These are phyloP conservation scores for Herpailurus yagouaroundi DNA, from an alignment of 2,113 vertebrate genomes.

Conservation along the genomic window DNA sequence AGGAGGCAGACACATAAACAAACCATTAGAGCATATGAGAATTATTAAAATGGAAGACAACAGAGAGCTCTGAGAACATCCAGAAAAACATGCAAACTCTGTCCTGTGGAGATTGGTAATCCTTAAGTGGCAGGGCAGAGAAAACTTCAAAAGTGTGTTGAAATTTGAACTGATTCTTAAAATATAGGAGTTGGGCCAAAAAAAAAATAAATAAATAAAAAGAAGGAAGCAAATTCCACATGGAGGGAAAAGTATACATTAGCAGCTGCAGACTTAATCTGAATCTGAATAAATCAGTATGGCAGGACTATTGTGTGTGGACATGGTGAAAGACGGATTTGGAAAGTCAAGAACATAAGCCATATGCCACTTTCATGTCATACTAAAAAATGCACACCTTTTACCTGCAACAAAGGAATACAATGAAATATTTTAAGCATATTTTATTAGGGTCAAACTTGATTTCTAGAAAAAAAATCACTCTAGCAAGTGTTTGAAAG, in stretches of 20 bases:
- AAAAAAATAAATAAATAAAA: neutral
- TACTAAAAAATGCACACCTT: neutral
- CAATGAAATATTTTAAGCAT: neutral
- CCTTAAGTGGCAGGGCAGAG: neutral
- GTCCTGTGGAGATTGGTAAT: neutral
- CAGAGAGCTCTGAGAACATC: neutral
- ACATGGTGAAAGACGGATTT: neutral
- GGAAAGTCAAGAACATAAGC: neutral
- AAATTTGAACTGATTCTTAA: neutral
- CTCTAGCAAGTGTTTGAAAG: neutral
- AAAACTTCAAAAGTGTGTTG: neutral
- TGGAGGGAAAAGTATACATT: neutral
- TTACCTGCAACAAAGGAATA: neutral
- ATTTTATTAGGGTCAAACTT: neutral
- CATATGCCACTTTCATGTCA: neutral
- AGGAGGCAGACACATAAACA: constrained; percentile 40
- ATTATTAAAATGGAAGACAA: neutral
- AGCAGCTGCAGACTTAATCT: neutral
- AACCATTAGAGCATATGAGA: neutral
- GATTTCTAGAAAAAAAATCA: neutral
- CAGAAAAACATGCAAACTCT: neutral
- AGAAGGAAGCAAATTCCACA: neutral
- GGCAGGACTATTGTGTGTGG: rapidly evolving
- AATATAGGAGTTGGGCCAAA: neutral
- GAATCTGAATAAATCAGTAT: neutral